These are phyloP conservation scores for Clytia hemisphaerica DNA, from an alignment of 30 jellyfish, hydroid and myxozoan species.

Conservation along the genomic window DNA sequence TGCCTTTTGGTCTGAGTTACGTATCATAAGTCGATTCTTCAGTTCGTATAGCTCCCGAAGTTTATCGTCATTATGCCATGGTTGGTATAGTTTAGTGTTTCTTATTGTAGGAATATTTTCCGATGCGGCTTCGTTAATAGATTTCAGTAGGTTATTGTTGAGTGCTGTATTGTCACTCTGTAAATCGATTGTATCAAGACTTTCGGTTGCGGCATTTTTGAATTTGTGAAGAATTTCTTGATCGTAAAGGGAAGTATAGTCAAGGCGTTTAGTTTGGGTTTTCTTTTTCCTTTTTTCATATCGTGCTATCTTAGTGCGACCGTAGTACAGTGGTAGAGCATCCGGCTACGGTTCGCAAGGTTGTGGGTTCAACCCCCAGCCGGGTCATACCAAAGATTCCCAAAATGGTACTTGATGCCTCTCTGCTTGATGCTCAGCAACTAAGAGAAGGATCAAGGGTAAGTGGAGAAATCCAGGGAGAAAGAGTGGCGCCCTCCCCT, in stretches of 20 bases:
- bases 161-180: background rate
- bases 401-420: too few relatives aligned
- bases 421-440: too few relatives aligned
- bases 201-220: background rate
- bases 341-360: too few relatives aligned
- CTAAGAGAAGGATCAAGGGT: too few relatives aligned
- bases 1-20: background rate
- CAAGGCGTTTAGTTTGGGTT: background rate
- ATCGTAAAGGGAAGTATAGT: background rate
- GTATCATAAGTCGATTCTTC: background rate
- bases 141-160: background rate
- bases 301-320: background rate
- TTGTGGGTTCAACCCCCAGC: too few relatives aligned
- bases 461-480: too few relatives aligned
- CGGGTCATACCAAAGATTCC: too few relatives aligned
- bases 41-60: background rate
- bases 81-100: constrained; percentile 6
- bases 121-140: background rate
- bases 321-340: too few relatives aligned
- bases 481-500: too few relatives aligned
- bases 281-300: background rate
- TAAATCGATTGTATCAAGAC: background rate
- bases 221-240: background rate
- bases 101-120: background rate
- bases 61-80: constrained; percentile 4